Percentiles rank a stretch among this genome's conserved stretches.
These are phyloP conservation scores for Platycheirus albimanus DNA, from an alignment of 2,888 invertebrate species.

Conservation along the genomic window DNA sequence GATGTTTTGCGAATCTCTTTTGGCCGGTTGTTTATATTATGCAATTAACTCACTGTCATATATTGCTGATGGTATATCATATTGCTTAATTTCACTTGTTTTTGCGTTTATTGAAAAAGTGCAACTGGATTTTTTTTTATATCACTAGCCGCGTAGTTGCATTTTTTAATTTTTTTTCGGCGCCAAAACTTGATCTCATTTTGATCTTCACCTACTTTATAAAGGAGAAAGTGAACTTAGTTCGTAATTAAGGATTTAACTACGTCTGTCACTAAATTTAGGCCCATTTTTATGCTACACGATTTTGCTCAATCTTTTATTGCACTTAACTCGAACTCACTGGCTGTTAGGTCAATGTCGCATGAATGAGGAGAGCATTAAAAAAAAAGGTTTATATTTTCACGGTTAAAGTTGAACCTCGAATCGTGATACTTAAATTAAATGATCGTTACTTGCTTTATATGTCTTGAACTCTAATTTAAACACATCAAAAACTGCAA, in stretches of 20 bases:
- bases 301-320: not conserved
- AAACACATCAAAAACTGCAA: not conserved
- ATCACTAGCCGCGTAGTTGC: slow-evolving; percentile 20
- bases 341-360: slow-evolving; percentile 14
- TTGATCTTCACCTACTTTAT: slow-evolving; percentile 58
- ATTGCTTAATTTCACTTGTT: slow-evolving; percentile 49
- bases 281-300: slow-evolving; percentile 27
- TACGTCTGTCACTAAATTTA: slow-evolving; percentile 9
- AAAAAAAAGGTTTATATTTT: slow-evolving; percentile 11
- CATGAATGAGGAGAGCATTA: not conserved
- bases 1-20: slow-evolving; percentile 56
- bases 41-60: slow-evolving; percentile 51
- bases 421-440: not conserved
- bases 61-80: slow-evolving; percentile 29
- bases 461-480: slow-evolving; percentile 49
- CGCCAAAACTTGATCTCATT: slow-evolving; percentile 49
- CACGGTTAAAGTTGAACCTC: slow-evolving; percentile 25
- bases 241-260: slow-evolving; percentile 35
- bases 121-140: slow-evolving; percentile 48
- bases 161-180: slow-evolving; percentile 42
- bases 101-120: slow-evolving; percentile 41
- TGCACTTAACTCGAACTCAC: no score
- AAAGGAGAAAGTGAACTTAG: slow-evolving; percentile 42
- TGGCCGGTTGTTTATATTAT: slow-evolving; percentile 51
- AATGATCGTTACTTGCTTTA: slow-evolving; percentile 15